phyloP scores from a whole-genome alignment of 2,113 vertebrate genomes.

The Protobothrops flavoviridis region DNA sequence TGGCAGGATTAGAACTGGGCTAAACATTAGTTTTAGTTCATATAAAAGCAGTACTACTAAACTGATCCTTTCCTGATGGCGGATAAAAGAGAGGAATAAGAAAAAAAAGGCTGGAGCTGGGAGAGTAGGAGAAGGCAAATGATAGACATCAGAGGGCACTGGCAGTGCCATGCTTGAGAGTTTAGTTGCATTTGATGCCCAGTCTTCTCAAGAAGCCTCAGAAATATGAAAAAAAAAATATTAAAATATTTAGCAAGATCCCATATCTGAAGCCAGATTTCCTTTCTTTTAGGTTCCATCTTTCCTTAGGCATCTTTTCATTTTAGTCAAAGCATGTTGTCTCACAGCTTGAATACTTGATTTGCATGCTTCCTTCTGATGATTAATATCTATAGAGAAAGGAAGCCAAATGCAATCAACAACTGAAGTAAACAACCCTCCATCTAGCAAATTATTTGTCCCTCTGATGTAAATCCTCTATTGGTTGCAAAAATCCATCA shows the following conservation, averaged over 20 bases:
- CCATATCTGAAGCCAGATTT: neutral
- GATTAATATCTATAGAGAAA: conserved; percentile 26
- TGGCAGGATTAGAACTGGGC: neutral
- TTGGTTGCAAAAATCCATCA: conserved; percentile 14
- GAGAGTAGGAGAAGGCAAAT: neutral
- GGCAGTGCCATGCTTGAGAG: neutral
- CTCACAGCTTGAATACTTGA: conserved; percentile 4
- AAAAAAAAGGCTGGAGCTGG: neutral
- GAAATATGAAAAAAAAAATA: neutral
- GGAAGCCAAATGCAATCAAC: conserved; percentile 12
- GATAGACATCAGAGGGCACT: neutral
- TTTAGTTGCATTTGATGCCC: neutral
- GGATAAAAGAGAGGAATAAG: neutral
- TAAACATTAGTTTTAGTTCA: neutral
- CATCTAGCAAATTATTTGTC: conserved; percentile 11
- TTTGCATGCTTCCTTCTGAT: conserved; percentile 6
- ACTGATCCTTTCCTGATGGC: neutral
- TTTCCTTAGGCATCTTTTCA: neutral
- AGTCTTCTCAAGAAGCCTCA: neutral
- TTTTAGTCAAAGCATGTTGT: conserved; percentile 6
- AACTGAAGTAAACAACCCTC: conserved; percentile 13
- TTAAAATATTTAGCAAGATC: neutral
- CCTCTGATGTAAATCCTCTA: neutral
- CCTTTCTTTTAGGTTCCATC: neutral
- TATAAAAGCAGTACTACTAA: neutral